Base-by-base conservation (phyloP, 2,888 invertebrate genomes). In the Hipparchia sbordonii region DNA sequence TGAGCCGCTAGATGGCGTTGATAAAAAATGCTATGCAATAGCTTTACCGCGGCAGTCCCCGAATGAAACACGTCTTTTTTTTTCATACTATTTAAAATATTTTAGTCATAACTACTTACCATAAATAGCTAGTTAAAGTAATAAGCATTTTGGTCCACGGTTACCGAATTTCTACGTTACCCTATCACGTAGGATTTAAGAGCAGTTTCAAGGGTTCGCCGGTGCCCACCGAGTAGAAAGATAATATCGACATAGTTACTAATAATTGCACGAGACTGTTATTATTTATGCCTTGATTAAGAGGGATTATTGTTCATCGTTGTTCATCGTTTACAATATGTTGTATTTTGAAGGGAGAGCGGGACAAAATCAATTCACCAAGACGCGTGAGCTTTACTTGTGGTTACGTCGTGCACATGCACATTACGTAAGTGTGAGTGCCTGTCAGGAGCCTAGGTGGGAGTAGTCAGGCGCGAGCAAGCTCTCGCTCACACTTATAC, bases 211-310 rank as follows among this genome's bases (percentile, higher is more conserved):
- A 82, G 85, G 82, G 83, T 84, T 84, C 84, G 82, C 83, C 77
- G 83, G 82, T 85, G 88, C 84, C 87, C 87, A 89, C 80, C 87
- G 84, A 84, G 85, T 83, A 85, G 87, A 89, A 89, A 92, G 92
- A 92, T 91, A 90, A 84, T 83, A 91, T 92, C 91, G 77, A 73
- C 73, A 77, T 75, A 80, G 77, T 76, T 77, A 82, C 82, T 84
- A 85, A 89, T 77, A 74, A 76, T 74, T 74, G 48, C 67, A 70
- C 71, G 46, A 59, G 56, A 76, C 72, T 73, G 73, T 71, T 70
- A 70, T 70, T 70, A 73, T 75, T 73, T 69, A 73, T 60, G 62
- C 57, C 60, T 73, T 71, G 73, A 71, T 71, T 73, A 67, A 68
- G 70, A 71, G 67, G 67, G 57, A 70, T 67, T 67, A 65, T 63